Base-by-base conservation (phyloP, 2,888 invertebrate species). In the Xestobium rufovillosum region DNA sequence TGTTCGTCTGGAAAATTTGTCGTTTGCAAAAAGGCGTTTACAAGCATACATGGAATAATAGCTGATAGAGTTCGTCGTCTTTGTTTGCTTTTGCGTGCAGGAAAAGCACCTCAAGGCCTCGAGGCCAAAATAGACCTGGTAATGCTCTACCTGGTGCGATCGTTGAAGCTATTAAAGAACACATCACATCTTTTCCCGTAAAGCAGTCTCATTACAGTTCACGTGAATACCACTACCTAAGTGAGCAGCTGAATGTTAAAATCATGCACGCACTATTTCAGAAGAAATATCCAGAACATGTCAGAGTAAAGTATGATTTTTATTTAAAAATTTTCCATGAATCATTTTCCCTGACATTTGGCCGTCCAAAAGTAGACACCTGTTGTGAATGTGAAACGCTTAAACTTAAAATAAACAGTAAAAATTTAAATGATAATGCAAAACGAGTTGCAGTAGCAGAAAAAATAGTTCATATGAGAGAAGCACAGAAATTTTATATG, bases 401-500 rank as follows among this genome's bases (percentile, higher is more conserved):
- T 27, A 2, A 12, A 16, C 6, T 38, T 12, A 16, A 34, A 38
- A 38, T 38, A 2, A 38, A 34, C 3, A 37, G 26, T 9, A 10
- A 14, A 2, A 14, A 26, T 15, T 14, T 38, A 8, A 38, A 40
- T 42, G 28, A 39, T 23, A 29, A 13, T 6, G 43, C 43, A 10
- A 49, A 44, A 36, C 19, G 36, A 33, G 36, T 26, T 6, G 38
- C 46, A 8, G 34, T 37, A 6, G 46, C 46, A 8, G 46, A 44
- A 36, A 14, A 31, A 32, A 16, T 38, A 6, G 45, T 43, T 4
- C 46, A 49, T 41, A 38, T 32, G 26, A 23, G 41, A 13, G 36
- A 37, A 27, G 25, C 39, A 8, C 48, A 47, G 40, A 48, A 40
- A 26, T 45, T 41, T 26, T 47, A 34, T 31, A 37, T 15, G 4